These are phyloP conservation scores for Drosophila aff. DNA, from an alignment of 1,140 invertebrate species.

Conservation along the genomic window DNA sequence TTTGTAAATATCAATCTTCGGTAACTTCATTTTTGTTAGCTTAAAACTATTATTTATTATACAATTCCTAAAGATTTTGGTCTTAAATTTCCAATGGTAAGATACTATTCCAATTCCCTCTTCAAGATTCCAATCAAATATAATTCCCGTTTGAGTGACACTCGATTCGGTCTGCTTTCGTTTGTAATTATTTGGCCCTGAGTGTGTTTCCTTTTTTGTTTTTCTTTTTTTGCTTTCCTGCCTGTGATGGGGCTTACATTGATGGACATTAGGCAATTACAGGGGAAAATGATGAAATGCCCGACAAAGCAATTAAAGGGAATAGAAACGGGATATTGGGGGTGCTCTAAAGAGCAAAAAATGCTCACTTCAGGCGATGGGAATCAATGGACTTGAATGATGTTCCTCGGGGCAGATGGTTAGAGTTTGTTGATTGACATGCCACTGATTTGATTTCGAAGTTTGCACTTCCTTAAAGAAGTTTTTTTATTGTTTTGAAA, in stretches of 20 bases:
- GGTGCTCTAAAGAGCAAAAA: slow-evolving; percentile 5
- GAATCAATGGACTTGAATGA: slow-evolving; percentile 41
- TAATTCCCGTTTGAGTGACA: slow-evolving; percentile 57
- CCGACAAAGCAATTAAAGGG: slow-evolving; percentile 41
- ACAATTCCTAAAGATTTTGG: not conserved
- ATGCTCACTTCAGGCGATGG: slow-evolving; percentile 16
- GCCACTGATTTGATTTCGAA: slow-evolving; percentile 14
- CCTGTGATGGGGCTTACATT: slow-evolving; percentile 47
- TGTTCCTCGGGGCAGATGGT: slow-evolving; percentile 2
- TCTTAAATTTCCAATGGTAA: not conserved
- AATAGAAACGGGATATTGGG: slow-evolving; percentile 6
- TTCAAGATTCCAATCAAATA: slow-evolving; percentile 50
- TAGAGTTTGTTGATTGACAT: slow-evolving; percentile 24
- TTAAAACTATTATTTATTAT: too few species aligned
- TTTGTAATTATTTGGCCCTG: slow-evolving; percentile 55
- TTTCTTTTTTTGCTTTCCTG: not conserved
- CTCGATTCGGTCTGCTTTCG: slow-evolving; percentile 38
- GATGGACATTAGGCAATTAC: slow-evolving; percentile 71
- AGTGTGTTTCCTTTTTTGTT: slow-evolving; percentile 22
- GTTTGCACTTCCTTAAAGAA: not conserved
- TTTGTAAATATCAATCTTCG: too few species aligned
- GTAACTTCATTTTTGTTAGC: too few species aligned
- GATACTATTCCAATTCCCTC: not conserved
- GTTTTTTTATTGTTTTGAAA: not conserved
- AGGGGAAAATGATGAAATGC: slow-evolving; percentile 38